Percentiles rank a stretch among this genome's conserved stretches.
Conservation (phyloP, 2,888 invertebrate species). For the Nomada ruficornis region DNA sequence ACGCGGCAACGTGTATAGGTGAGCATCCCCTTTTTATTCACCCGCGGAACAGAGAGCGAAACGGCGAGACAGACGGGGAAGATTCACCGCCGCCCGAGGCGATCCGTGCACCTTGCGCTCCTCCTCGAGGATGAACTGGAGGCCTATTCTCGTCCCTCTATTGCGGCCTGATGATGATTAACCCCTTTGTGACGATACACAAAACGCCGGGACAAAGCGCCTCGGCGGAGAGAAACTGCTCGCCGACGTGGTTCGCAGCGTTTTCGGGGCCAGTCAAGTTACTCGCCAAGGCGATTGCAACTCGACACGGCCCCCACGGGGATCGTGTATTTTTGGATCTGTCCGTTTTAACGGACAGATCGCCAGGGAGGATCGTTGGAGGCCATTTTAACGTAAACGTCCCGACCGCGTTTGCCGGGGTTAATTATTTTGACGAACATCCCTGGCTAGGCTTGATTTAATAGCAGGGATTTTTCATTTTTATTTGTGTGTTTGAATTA, state of each 20-base stretch:
- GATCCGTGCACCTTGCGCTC: constrained; percentile 45
- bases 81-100: constrained; percentile 19
- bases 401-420: background rate
- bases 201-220: constrained; percentile 46
- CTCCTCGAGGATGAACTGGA: constrained; percentile 62
- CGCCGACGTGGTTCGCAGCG: constrained; percentile 8
- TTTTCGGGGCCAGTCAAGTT: constrained; percentile 10
- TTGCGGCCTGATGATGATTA: constrained; percentile 67
- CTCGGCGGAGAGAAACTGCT: constrained; percentile 10
- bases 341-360: constrained; percentile 24
- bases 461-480: background rate
- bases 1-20: constrained; percentile 63
- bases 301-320: constrained; percentile 15
- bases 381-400: constrained; percentile 9
- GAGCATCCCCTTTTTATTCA: constrained; percentile 61
- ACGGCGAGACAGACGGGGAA: background rate
- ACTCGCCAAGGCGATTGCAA: constrained; percentile 9
- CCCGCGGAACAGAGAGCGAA: background rate
- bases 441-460: background rate
- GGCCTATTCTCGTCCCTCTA: constrained; percentile 48
- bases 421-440: constrained; percentile 8
- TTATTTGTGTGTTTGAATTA: no score
- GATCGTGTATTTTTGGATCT: constrained; percentile 38
- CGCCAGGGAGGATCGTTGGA: constrained; percentile 4
- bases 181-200: constrained; percentile 59